Evolutionary conservation across 2,113 vertebrate species (phyloP).

Genomic region (Heterotilapia buettikoferi): DNA sequence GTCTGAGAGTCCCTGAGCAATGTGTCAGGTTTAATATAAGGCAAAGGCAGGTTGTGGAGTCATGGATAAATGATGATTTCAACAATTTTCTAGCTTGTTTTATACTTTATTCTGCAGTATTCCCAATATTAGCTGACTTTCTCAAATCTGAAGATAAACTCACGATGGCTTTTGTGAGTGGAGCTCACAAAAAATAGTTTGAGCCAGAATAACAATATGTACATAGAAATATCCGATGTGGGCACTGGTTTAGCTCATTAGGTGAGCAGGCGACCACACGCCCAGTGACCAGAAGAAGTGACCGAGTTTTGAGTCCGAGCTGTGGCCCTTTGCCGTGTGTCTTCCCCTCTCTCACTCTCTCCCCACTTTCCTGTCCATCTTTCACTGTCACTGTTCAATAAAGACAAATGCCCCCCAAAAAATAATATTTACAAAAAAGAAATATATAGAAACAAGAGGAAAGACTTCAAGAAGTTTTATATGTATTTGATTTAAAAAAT

Average conservation of each 20-base stretch:
- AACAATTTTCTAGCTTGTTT: rapidly evolving
- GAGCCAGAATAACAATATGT: neutral
- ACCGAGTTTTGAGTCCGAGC: rapidly evolving
- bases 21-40: neutral
- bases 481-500: neutral
- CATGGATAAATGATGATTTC: neutral
- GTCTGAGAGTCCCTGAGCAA: neutral
- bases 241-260: rapidly evolving
- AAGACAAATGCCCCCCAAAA: rapidly evolving
- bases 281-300: rapidly evolving
- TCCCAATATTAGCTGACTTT: rapidly evolving
- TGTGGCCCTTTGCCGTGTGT: neutral
- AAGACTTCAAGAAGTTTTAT: neutral
- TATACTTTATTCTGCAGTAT: neutral
- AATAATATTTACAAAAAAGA: neutral
- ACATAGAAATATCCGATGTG: neutral
- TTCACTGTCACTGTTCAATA: neutral
- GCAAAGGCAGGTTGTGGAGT: neutral
- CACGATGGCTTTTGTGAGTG: neutral
- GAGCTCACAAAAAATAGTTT: neutral
- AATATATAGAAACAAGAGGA: neutral
- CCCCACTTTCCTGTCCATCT: neutral
- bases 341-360: neutral
- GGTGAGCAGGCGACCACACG: neutral
- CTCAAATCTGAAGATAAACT: neutral